Percentiles rank a stretch among this genome's conserved stretches.
Evolutionary conservation across 1,140 invertebrate species (phyloP).

Genomic region (Temnothorax nylanderi): DNA sequence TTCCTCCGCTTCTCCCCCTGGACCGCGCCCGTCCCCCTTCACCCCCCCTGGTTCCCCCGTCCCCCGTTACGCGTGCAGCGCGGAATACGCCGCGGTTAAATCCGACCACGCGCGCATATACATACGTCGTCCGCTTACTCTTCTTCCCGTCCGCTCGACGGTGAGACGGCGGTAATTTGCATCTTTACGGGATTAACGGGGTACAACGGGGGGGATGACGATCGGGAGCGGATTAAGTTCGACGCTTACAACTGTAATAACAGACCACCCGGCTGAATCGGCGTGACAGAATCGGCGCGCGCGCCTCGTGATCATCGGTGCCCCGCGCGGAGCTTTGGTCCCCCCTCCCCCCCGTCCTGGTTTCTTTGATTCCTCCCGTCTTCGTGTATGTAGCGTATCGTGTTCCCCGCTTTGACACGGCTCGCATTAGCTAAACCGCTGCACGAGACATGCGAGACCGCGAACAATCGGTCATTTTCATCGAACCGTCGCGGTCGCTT

Average conservation of each 20-base stretch:
- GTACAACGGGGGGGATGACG: neutral
- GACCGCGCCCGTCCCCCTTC: too few species aligned
- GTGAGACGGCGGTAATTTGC: constrained; percentile 61
- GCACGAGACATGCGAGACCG: neutral
- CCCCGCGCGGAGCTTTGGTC: too few species aligned
- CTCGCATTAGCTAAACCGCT: neutral
- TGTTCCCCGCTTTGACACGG: neutral
- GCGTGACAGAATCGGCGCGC: neutral
- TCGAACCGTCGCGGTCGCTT: constrained; percentile 32
- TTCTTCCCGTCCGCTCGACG: neutral
- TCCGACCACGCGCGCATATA: constrained; percentile 9
- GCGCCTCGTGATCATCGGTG: too few species aligned
- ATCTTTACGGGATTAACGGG: constrained; percentile 75
- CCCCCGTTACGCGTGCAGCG: neutral
- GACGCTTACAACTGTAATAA: constrained; percentile 74
- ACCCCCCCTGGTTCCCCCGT: neutral
- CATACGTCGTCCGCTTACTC: neutral
- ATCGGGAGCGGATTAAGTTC: constrained; percentile 66
- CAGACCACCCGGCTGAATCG: constrained; percentile 16
- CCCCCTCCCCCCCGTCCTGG: too few species aligned
- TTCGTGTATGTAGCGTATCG: neutral
- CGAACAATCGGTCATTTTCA: constrained; percentile 39
- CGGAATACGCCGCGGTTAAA: constrained; percentile 15
- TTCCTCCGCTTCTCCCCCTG: neutral
- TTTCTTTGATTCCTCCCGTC: constrained; percentile 11